Evolutionary conservation across 2,888 invertebrate genomes (phyloP).

Genomic region (Drosophila infuscata): DNA sequence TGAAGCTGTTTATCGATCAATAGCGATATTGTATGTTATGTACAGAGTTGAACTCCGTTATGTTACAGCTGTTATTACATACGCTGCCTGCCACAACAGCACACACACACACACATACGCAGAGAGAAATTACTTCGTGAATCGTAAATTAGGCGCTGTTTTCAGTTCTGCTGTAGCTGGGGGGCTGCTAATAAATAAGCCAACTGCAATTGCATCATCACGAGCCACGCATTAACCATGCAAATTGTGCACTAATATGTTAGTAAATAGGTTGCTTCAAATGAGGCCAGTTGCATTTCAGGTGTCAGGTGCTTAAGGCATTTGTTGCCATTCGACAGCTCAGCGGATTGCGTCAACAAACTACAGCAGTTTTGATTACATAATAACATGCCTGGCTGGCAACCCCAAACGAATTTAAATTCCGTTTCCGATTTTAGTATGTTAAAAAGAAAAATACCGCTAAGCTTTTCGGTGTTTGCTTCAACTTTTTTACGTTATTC

Average conservation of each 20-base stretch:
- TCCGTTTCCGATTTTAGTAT: background rate
- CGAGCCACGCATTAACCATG: conserved; percentile 59
- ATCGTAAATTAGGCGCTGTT: conserved; percentile 22
- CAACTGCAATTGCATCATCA: conserved; percentile 38
- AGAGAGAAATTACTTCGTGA: conserved; percentile 12
- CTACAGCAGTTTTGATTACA: conserved; percentile 40
- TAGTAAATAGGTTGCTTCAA: conserved; percentile 30
- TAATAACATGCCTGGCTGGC: conserved; percentile 38
- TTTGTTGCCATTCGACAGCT: conserved; percentile 46
- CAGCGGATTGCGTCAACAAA: conserved; percentile 70
- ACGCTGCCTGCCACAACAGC: background rate
- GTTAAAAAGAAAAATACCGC: background rate
- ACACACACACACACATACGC: conserved; percentile 1
- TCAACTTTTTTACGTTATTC: too few relatives aligned
- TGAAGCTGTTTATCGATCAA: background rate
- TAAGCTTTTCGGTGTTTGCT: too few relatives aligned
- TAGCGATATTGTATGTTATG: background rate
- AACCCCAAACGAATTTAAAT: background rate
- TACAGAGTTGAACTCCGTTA: background rate
- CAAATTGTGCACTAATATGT: conserved; percentile 59
- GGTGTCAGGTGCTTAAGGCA: conserved; percentile 47
- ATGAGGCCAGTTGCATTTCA: background rate
- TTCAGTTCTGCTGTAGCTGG: too few relatives aligned
- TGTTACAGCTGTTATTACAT: background rate
- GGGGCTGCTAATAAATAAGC: conserved; percentile 39